These are phyloP conservation scores for Lasioglossum figueresi DNA, from an alignment of 2,888 invertebrate genomes.

Conservation along the genomic window DNA sequence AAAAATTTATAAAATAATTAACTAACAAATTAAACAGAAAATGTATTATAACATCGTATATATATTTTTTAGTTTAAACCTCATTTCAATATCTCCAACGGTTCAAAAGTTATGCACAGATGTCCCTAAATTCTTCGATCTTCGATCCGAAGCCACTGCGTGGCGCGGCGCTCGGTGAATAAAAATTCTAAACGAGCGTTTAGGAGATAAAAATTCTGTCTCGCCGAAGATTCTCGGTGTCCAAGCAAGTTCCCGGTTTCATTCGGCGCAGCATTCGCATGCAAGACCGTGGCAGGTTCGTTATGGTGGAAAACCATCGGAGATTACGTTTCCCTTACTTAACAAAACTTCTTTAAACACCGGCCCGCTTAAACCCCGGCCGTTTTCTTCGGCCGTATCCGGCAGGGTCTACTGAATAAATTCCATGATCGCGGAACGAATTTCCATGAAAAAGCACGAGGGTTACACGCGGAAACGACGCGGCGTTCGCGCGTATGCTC, in stretches of 20 bases:
- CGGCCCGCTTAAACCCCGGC: conserved; percentile 29
- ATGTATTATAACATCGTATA: too few relatives aligned
- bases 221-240: background rate
- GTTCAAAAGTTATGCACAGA: too few relatives aligned
- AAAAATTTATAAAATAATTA: too few relatives aligned
- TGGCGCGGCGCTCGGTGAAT: background rate
- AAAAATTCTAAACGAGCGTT: background rate
- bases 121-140: too few relatives aligned
- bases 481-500: conserved; percentile 9
- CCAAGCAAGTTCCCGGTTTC: background rate
- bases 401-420: conserved; percentile 50
- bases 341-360: conserved; percentile 48
- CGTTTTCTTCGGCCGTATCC: conserved; percentile 28
- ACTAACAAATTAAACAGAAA: too few relatives aligned
- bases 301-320: conserved; percentile 12
- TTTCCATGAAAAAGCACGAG: conserved; percentile 49
- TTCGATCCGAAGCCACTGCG: too few relatives aligned
- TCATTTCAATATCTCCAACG: too few relatives aligned
- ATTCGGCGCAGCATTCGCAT: conserved; percentile 15
- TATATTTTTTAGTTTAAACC: too few relatives aligned
- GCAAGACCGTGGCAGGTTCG: conserved; percentile 22
- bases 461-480: conserved; percentile 9
- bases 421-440: conserved; percentile 48
- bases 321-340: conserved; percentile 44
- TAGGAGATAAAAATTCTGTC: background rate